Evolutionary conservation across 2,888 invertebrate species (phyloP).

Genomic region (Himalopsyche tibetana): DNA sequence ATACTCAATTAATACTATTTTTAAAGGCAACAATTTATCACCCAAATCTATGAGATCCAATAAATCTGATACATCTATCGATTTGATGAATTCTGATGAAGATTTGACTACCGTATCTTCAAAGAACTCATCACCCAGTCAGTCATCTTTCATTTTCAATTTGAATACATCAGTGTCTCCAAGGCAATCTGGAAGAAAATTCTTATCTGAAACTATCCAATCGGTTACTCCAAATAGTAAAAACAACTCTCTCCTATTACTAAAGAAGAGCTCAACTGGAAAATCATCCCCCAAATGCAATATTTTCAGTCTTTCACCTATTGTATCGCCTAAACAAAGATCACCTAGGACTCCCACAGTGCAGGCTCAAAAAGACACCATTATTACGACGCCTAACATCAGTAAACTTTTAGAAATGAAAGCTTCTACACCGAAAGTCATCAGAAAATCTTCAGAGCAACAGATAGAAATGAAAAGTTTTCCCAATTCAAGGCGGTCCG

Average conservation of each 20-base stretch:
- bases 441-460: slow-evolving; percentile 48
- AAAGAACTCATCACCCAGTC: background rate
- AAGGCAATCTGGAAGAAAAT: slow-evolving; percentile 27
- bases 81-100: background rate
- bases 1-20: slow-evolving; percentile 7
- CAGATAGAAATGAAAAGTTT: slow-evolving; percentile 44
- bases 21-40: background rate
- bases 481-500: background rate
- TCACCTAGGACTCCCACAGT: slow-evolving; percentile 56
- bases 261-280: background rate
- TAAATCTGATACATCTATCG: slow-evolving; percentile 1
- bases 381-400: slow-evolving; percentile 63
- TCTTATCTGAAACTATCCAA: slow-evolving; percentile 43
- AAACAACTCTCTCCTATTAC: background rate
- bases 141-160: background rate
- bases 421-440: slow-evolving; percentile 62
- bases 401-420: slow-evolving; percentile 61
- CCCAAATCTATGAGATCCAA: background rate
- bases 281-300: slow-evolving; percentile 47
- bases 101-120: background rate
- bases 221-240: slow-evolving; percentile 44
- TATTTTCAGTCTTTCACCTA: slow-evolving; percentile 58
- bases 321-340: slow-evolving; percentile 60
- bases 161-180: background rate
- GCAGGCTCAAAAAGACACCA: slow-evolving; percentile 42